phyloP scores from a whole-genome alignment of 2,113 vertebrate genomes.

The Tragelaphus scriptus region DNA sequence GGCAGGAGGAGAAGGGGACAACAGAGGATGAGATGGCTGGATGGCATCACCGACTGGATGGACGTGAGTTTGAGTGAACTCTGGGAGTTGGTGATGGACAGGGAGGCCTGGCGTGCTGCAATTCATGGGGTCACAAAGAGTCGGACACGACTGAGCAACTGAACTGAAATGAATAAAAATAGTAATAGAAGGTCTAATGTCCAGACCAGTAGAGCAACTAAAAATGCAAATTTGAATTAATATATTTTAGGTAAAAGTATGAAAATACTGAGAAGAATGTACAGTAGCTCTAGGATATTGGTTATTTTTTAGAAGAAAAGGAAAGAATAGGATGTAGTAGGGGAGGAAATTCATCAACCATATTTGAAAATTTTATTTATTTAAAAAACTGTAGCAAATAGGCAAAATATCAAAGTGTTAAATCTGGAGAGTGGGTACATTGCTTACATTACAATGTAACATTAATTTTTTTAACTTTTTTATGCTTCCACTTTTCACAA shows the following conservation, averaged over 20 bases:
- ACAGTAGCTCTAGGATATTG: background rate
- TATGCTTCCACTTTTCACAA: background rate
- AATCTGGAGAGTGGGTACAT: background rate
- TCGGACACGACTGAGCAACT: background rate
- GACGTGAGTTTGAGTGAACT: too few relatives aligned
- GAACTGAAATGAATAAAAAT: background rate
- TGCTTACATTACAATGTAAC: background rate
- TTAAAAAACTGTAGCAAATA: background rate
- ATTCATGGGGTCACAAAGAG: too few relatives aligned
- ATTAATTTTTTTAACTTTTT: background rate
- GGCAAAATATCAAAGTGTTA: background rate
- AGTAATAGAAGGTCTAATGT: background rate
- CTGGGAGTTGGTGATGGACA: too few relatives aligned
- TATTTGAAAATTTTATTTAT: background rate
- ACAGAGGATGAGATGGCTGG: too few relatives aligned
- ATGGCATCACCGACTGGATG: too few relatives aligned
- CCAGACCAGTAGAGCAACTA: background rate
- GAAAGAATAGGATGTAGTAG: background rate
- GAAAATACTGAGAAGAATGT: background rate
- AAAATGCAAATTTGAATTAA: background rate
- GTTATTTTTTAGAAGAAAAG: background rate
- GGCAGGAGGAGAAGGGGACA: too few relatives aligned
- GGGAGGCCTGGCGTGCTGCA: too few relatives aligned
- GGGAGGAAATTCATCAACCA: background rate
- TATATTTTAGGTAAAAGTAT: background rate